Conservation (phyloP, 2,797 vertebrate species). For the Syngnathus rostellatus region DNA sequence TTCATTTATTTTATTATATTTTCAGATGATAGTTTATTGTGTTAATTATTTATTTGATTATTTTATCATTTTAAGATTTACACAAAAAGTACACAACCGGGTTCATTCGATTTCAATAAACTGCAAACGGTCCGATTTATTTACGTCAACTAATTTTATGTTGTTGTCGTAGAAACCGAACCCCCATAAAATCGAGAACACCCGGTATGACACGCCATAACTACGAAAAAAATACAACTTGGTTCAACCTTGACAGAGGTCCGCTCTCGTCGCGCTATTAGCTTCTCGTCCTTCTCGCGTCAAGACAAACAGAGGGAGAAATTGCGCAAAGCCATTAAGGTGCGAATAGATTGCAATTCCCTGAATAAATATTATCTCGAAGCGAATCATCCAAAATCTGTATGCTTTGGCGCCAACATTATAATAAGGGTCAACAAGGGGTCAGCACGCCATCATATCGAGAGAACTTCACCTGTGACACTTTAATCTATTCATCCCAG, state of each 20-base stretch:
- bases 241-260: not conserved
- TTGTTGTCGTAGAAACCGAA: not conserved
- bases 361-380: constrained; percentile 75
- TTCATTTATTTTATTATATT: too few relatives aligned
- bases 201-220: not conserved
- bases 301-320: not conserved
- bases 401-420: constrained; percentile 55
- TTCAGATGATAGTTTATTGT: too few relatives aligned
- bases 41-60: too few relatives aligned
- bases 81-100: too few relatives aligned
- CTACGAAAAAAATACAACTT: not conserved
- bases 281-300: not conserved
- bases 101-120: too few relatives aligned
- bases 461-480: constrained; percentile 40
- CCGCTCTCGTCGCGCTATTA: not conserved
- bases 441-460: constrained; percentile 48
- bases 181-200: not conserved
- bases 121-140: too few relatives aligned
- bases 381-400: constrained; percentile 61
- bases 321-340: constrained; percentile 44
- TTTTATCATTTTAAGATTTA: too few relatives aligned
- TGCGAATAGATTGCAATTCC: constrained; percentile 72
- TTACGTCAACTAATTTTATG: not conserved
- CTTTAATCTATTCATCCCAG: constrained; percentile 42
- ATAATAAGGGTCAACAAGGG: constrained; percentile 62